Base-by-base conservation (phyloP, 2,888 invertebrate genomes). In the Sthenelais limicola region DNA sequence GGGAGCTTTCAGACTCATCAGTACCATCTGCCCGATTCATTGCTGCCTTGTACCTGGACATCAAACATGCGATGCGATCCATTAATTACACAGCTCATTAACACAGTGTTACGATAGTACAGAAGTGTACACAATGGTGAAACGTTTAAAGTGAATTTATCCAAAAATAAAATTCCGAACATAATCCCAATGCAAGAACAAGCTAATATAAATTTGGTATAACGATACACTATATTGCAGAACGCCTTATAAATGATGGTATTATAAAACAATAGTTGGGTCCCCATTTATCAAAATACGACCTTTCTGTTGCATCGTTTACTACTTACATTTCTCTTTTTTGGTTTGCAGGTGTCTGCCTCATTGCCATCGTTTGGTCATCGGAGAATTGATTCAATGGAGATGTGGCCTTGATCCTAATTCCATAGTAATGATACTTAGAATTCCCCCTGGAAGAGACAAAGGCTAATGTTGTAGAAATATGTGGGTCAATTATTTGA, bases 371-470 rank as follows among this genome's bases (percentile, higher is more conserved):
- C 15, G 85, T 86, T 73, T 88, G 85, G 67, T 89, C 88, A 78
- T 88, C 88, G 38, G 85, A 84, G 71, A 87, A 84, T 75, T 87
- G 87, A 78, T 89, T 89, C 33, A 95, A 87, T 9, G 92, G 90
- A 1, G 95, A 95, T 73, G 92, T 93, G 0, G 95, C 94, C 88
- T 98, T 98, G 72, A 98, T 94, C 43, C 98, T 91, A 80, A 99
- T 98, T n/a, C 99, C 99, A 90, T 99, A 98, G 89, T 99, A 99
- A 90, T 99, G 99, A 88, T 99, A 99, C 88, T 98, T 98, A 33
- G 97, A 98, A 90, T 98, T 98, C 43, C 98, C 98, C 82, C 95
- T 93, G 85, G 47, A 62, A 62, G 7, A 38, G n/a, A 62, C n/a
- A n/a, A n/a, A n/a, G n/a, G n/a, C n/a, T n/a, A n/a, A n/a, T n/a